Evolutionary conservation across 92 coral and sea anemone genomes (phyloP).

Genomic region (Epizoanthus stellaris): DNA sequence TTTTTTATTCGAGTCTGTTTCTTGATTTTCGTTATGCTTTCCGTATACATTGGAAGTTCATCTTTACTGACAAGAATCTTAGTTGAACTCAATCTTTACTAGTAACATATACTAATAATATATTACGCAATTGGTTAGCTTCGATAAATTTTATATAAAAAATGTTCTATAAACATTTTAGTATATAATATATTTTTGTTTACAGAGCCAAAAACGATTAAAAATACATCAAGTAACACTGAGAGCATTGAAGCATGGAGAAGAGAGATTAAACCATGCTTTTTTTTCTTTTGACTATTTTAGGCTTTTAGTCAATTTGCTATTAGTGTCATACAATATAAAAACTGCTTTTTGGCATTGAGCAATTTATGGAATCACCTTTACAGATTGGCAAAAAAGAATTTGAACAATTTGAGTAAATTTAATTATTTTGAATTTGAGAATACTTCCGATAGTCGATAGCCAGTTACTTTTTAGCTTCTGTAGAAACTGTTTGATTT

Average conservation of each 20-base stretch:
- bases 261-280: background rate
- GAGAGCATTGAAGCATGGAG: background rate
- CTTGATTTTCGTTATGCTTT: background rate
- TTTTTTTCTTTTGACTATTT: constrained; percentile 4
- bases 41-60: background rate
- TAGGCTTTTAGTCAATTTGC: too few relatives aligned
- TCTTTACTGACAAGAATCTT: background rate
- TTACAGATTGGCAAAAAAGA: background rate
- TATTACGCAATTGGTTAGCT: constrained; percentile 13
- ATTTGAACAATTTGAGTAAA: background rate
- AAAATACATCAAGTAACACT: constrained; percentile 23
- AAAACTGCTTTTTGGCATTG: background rate
- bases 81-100: background rate
- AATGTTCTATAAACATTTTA: constrained; percentile 9
- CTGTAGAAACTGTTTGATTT: background rate
- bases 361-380: background rate
- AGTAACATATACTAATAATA: background rate
- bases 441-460: background rate
- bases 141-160: background rate
- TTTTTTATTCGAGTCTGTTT: background rate
- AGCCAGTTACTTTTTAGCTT: constrained; percentile 8
- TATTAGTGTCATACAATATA: too few relatives aligned
- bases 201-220: constrained; percentile 23
- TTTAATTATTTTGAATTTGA: background rate
- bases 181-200: constrained; percentile 1